Percentiles rank a stretch among this genome's conserved stretches.
Conservation (phyloP, 2,797 vertebrate species). For the Acanthopagrus latus region DNA sequence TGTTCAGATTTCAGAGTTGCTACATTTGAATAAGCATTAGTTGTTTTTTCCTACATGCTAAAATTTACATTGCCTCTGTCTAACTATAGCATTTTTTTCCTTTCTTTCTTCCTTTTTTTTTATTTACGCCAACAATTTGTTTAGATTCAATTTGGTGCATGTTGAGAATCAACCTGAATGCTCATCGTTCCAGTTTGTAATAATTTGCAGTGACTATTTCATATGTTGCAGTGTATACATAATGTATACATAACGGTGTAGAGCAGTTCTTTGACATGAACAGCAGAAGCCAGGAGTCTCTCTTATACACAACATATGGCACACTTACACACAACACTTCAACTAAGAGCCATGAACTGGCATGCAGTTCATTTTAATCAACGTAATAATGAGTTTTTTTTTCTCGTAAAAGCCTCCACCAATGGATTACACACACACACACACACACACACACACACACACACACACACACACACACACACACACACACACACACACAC, state of each 20-base stretch:
- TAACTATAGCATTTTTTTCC: not conserved
- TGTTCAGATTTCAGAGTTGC: not conserved
- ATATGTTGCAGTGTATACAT: not conserved
- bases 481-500: too few species aligned
- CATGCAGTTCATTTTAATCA: too few species aligned
- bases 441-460: too few species aligned
- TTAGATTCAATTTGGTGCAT: not conserved
- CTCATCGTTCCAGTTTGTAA: not conserved
- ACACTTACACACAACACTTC: not conserved
- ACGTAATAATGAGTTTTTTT: too few species aligned
- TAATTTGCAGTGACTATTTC: not conserved
- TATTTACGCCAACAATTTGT: not conserved
- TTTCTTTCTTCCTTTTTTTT: too few species aligned
- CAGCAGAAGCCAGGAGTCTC: not conserved
- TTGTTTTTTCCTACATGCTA: not conserved
- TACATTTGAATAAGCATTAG: not conserved
- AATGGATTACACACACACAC: too few species aligned
- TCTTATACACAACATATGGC: not conserved
- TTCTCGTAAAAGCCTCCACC: too few species aligned
- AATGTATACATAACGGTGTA: not conserved
- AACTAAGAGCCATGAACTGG: not conserved
- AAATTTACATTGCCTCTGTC: not conserved
- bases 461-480: too few species aligned
- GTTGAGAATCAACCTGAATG: not conserved
- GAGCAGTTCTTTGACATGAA: not conserved